phyloP scores from a whole-genome alignment of 2,888 invertebrate genomes.

The Lochmaea capreae region DNA sequence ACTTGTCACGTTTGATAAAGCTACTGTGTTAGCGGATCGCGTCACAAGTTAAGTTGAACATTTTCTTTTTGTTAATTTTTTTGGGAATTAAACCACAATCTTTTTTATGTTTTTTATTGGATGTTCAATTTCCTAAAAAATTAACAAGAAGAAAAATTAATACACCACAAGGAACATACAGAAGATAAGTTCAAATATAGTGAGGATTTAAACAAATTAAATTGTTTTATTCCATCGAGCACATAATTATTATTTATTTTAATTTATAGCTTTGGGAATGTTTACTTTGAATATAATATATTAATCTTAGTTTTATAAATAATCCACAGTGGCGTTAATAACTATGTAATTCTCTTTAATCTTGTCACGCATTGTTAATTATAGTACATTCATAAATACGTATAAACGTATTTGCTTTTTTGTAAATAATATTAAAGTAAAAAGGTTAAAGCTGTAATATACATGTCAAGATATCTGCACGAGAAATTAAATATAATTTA shows the following conservation, averaged over 20 bases:
- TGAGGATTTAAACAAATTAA: no score
- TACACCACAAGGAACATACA: no score
- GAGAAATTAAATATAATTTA: not conserved
- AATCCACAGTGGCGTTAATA: not conserved
- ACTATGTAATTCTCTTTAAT: not conserved
- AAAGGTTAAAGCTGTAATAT: slow-evolving; percentile 10
- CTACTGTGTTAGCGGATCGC: no score
- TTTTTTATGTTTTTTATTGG: no score
- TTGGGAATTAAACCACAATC: no score
- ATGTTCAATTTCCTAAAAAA: no score
- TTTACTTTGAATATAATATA: slow-evolving; percentile 1
- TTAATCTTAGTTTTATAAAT: not conserved
- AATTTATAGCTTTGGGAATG: not conserved
- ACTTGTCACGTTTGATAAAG: no score
- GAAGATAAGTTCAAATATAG: no score
- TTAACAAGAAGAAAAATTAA: no score
- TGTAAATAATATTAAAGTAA: slow-evolving; percentile 10
- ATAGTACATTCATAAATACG: slow-evolving; percentile 12
- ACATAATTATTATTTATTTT: not conserved
- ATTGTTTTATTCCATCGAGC: no score
- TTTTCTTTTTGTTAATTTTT: no score
- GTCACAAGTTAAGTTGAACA: no score
- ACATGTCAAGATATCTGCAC: slow-evolving; percentile 14
- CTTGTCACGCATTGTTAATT: slow-evolving; percentile 11
- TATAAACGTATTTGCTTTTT: not conserved